Percentiles rank a stretch among this genome's conserved stretches.
Conservation (phyloP, 1,140 invertebrate species). For the Drosophila littoralis region DNA sequence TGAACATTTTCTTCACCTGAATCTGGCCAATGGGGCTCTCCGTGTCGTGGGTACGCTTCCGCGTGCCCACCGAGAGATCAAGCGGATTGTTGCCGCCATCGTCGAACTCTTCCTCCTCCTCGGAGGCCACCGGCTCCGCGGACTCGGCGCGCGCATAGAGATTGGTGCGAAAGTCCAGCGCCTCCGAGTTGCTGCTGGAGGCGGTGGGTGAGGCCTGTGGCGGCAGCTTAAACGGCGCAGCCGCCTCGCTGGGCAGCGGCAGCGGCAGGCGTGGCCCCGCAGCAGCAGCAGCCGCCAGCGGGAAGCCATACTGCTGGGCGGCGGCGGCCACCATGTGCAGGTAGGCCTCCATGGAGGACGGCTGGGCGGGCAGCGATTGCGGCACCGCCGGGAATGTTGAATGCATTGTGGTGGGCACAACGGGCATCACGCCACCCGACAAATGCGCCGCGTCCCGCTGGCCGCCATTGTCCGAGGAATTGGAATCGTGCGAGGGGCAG, state of each 20-base stretch:
- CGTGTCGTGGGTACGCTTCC: slow-evolving; percentile 86
- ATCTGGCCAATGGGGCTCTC: slow-evolving; percentile 79
- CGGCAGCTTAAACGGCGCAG: slow-evolving; percentile 82
- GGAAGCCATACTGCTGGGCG: slow-evolving; percentile 89
- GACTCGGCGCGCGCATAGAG: slow-evolving; percentile 68
- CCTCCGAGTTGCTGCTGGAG: slow-evolving; percentile 76
- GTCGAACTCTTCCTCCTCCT: slow-evolving; percentile 85
- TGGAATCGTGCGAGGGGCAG: slow-evolving; percentile 89
- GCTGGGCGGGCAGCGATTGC: slow-evolving; percentile 88
- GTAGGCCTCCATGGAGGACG: slow-evolving; percentile 91
- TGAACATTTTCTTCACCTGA: slow-evolving; percentile 82
- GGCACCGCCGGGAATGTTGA: slow-evolving; percentile 80
- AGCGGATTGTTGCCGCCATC: slow-evolving; percentile 86
- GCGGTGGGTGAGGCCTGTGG: slow-evolving; percentile 82
- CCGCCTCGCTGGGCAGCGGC: slow-evolving; percentile 86
- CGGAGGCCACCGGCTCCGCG: slow-evolving; percentile 84
- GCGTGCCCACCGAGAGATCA: slow-evolving; percentile 92
- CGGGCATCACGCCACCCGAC: slow-evolving; percentile 77
- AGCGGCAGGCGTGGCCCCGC: slow-evolving; percentile 85
- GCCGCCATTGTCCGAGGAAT: slow-evolving; percentile 86
- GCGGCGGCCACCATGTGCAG: slow-evolving; percentile 88
- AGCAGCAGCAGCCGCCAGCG: slow-evolving; percentile 86
- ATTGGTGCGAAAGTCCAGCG: slow-evolving; percentile 79
- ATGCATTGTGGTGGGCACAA: slow-evolving; percentile 84
- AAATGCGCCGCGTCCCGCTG: slow-evolving; percentile 71